Evolutionary conservation across 2,888 invertebrate species (phyloP).

Genomic region (Stenodera caucasica): DNA sequence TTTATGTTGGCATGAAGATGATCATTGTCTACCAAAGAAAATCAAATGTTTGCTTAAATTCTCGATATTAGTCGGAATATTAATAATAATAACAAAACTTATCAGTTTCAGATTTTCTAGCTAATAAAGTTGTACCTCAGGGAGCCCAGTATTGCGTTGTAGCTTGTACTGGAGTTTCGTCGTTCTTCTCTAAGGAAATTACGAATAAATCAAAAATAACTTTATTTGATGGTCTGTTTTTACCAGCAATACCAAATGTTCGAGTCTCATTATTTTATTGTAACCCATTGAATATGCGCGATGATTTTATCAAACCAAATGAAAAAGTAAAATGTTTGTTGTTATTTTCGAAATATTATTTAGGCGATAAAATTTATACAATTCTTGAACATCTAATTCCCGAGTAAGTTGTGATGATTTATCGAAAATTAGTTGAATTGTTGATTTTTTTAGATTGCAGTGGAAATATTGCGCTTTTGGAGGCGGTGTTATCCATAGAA

Average conservation of each 20-base stretch:
- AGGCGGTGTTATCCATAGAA: slow-evolving; percentile 43
- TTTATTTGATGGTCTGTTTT: slow-evolving; percentile 42
- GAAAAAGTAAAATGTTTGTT: slow-evolving; percentile 42
- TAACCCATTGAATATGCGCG: slow-evolving; percentile 33
- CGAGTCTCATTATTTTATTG: slow-evolving; percentile 41
- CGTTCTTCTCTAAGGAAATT: slow-evolving; percentile 36
- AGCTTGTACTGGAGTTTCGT: slow-evolving; percentile 43
- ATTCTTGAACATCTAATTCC: slow-evolving; percentile 37
- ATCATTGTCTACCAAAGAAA: slow-evolving; percentile 6
- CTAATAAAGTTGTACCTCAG: slow-evolving; percentile 41
- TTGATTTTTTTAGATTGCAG: slow-evolving; percentile 4
- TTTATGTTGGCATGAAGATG: slow-evolving; percentile 41
- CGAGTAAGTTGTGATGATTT: slow-evolving; percentile 26
- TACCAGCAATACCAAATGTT: slow-evolving; percentile 46
- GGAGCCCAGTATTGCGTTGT: slow-evolving; percentile 41
- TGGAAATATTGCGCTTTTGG: slow-evolving; percentile 40
- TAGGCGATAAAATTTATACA: slow-evolving; percentile 32
- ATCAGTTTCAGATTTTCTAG: slow-evolving; percentile 45
- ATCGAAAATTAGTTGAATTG: not conserved
- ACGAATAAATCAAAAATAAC: slow-evolving; percentile 19
- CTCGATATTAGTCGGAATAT: not conserved
- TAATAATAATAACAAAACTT: not conserved
- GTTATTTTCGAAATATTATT: slow-evolving; percentile 38
- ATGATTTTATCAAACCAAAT: slow-evolving; percentile 33
- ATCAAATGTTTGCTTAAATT: slow-evolving; percentile 12